Evolutionary conservation across 2,797 vertebrate genomes (phyloP).

Genomic region (Oophaga sylvatica): DNA sequence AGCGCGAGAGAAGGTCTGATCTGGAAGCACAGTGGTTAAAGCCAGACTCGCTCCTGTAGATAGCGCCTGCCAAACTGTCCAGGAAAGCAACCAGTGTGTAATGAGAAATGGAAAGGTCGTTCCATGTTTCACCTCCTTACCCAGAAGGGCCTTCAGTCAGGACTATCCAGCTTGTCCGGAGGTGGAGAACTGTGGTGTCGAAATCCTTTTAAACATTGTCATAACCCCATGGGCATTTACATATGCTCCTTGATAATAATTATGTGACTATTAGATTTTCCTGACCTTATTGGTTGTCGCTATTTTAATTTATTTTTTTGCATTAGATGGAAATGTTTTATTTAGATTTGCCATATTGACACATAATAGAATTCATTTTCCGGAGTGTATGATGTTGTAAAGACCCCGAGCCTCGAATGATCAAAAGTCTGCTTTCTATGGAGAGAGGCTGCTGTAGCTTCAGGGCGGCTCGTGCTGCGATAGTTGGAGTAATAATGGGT

Average conservation of each 20-base stretch:
- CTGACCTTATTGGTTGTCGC: not conserved
- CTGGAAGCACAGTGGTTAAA: not conserved
- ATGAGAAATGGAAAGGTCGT: constrained; percentile 49
- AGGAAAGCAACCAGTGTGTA: constrained; percentile 42
- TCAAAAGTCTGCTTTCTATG: not conserved
- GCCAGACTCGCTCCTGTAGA: not conserved
- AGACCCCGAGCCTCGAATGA: not conserved
- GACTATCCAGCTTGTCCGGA: not conserved
- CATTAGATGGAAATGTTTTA: not conserved
- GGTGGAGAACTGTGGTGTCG: too few species aligned
- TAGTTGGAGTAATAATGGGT: not conserved
- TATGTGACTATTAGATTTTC: too few species aligned
- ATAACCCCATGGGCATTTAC: not conserved
- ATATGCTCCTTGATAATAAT: not conserved
- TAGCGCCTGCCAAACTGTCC: not conserved
- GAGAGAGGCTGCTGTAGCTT: not conserved
- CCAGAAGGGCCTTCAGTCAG: not conserved
- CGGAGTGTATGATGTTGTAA: not conserved
- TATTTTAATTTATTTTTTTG: not conserved
- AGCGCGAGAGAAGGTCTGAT: not conserved
- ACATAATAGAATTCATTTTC: not conserved
- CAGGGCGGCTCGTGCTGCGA: not conserved
- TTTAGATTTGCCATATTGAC: not conserved
- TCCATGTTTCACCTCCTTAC: constrained; percentile 2
- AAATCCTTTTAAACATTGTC: not conserved